Evolutionary conservation across 1,140 invertebrate genomes (phyloP).

Genomic region (Ostrea edulis): DNA sequence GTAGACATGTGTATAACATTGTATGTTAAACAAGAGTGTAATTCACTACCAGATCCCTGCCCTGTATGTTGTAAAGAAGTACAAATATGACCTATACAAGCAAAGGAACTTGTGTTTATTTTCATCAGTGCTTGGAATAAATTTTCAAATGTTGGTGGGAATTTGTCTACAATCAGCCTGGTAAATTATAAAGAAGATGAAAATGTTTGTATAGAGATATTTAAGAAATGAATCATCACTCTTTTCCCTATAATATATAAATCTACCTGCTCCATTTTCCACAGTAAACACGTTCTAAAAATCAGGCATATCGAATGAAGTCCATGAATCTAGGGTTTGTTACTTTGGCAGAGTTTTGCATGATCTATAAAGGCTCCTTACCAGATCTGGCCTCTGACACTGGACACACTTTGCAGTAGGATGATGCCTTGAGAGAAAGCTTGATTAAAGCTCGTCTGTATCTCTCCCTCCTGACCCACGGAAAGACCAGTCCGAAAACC

Average conservation of each 20-base stretch:
- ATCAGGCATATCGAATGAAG: background rate
- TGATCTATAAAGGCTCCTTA: background rate
- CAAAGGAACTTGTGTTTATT: too few relatives aligned
- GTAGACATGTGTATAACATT: too few relatives aligned
- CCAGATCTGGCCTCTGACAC: constrained; percentile 1
- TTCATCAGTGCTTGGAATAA: too few relatives aligned
- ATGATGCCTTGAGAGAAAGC: background rate
- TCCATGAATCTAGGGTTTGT: background rate
- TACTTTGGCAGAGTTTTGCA: too few relatives aligned
- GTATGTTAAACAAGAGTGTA: too few relatives aligned
- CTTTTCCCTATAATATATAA: background rate
- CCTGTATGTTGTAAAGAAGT: too few relatives aligned
- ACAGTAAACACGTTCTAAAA: background rate
- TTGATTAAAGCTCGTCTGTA: constrained; percentile 13
- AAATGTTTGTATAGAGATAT: background rate
- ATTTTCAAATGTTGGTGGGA: too few relatives aligned
- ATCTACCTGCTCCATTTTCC: background rate
- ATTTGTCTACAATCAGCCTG: too few relatives aligned
- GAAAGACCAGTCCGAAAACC: background rate
- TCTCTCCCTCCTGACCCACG: background rate
- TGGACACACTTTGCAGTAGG: background rate
- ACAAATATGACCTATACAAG: too few relatives aligned
- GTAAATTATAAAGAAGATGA: too few relatives aligned
- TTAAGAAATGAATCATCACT: background rate
- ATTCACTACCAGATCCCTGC: too few relatives aligned